A percentile compares a stretch with the other conserved stretches of the same genome.
Conservation (phyloP, 1,140 invertebrate genomes). For the Penaeus indicus region DNA sequence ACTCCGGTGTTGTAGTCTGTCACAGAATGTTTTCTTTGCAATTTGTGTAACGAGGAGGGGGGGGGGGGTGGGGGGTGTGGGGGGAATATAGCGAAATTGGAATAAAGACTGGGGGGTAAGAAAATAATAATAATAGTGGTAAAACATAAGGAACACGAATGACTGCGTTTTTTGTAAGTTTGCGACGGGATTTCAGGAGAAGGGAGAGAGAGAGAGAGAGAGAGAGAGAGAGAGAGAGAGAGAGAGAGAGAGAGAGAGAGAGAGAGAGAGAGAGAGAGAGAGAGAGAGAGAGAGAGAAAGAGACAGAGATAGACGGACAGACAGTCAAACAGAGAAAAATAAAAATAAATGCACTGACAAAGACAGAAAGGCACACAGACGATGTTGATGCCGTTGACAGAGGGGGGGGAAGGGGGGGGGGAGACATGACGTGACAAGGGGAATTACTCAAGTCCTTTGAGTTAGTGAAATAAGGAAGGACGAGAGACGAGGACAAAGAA, state of each 20-base stretch:
- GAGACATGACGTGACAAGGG: not conserved
- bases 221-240: not conserved
- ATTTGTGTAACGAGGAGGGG: too few species aligned
- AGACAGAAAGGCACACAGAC: not conserved
- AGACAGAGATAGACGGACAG: too few species aligned
- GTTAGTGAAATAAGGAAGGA: not conserved
- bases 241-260: conserved; percentile 18
- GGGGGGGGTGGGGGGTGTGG: too few species aligned
- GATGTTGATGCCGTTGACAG: too few species aligned
- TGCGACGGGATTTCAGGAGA: not conserved
- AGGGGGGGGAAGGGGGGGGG: not conserved
- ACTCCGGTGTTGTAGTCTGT: too few species aligned
- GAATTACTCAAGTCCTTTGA: not conserved
- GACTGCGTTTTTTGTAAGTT: too few species aligned
- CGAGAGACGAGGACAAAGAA: not conserved
- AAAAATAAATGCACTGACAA: not conserved
- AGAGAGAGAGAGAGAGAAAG: not conserved
- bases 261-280: not conserved
- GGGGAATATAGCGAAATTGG: too few species aligned
- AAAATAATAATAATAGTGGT: too few species aligned
- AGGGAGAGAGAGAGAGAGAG: not conserved
- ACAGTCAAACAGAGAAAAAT: not conserved
- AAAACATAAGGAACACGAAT: too few species aligned
- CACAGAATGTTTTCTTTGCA: too few species aligned
- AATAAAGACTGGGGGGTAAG: too few species aligned